Base-by-base conservation (phyloP, 2,797 vertebrate genomes). In the Chloroceryle amazona region DNA sequence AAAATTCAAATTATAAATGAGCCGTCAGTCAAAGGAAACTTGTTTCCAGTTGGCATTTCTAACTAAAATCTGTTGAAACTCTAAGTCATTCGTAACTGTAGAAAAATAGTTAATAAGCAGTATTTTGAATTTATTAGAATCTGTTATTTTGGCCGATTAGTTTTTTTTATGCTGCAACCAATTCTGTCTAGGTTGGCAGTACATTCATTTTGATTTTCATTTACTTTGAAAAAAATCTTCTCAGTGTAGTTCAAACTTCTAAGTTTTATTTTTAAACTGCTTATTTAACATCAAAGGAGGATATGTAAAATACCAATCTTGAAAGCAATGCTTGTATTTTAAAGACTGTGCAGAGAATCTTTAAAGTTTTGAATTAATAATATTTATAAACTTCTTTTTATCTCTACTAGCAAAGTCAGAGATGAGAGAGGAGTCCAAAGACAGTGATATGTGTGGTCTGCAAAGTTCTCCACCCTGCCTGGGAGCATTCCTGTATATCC, bases 391-490 rank as follows among this genome's bases (percentile, higher is more conserved):
- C 93, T 97, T 97, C 91, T 88, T 93, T 97, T 96, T 97, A 90
- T 90, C 76, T 92, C 66, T 96, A 96, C 90, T 98, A 98, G 97
- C 44, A 4, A 97, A 89, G 93, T 97, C 94, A 98, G 94, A 97
- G 92, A 97, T 96, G 97, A 97, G 60, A 94, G 96, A 97, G 96
- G 98, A 97, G 97, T 86, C 67, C 89, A 96, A 90, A 91, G 76
- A 95, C 95, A 97, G 95, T 95, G 96, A 97, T 95, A 96, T 98
- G 91, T 96, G 89, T 97, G 95, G 93, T 94, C 96, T 96, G 81
- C 95, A 91, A 82, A 97, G 91, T 96, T 97, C 86, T 97, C 55
- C 98, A 94, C 85, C 62, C 89, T 97, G 71, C 61, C 67, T 42
- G 37, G 54, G 68, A 95, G 58, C 87, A 52, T 96, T 97, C 93